Percentiles rank a stretch among this genome's conserved stretches.
These are phyloP conservation scores for Tetrapedia diversipes DNA, from an alignment of 2,888 invertebrate species.

Conservation along the genomic window DNA sequence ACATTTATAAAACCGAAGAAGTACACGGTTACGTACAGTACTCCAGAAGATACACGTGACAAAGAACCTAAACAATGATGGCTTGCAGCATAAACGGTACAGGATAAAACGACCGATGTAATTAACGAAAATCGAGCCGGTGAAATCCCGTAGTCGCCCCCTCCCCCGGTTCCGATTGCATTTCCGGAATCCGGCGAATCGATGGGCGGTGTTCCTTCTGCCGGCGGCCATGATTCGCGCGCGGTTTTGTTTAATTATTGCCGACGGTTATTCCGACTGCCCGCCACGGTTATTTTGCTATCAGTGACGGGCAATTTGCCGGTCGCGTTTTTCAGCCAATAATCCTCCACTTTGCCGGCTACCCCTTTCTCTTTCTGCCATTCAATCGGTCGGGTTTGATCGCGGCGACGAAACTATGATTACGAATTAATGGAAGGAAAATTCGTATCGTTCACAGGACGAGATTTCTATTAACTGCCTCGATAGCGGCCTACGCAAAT, in stretches of 20 bases:
- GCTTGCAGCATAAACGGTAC: not conserved
- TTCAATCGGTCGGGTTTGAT: not conserved
- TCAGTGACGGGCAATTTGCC: constrained; percentile 36
- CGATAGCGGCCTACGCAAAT: constrained; percentile 8
- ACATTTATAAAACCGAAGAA: no score
- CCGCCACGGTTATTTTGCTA: constrained; percentile 39
- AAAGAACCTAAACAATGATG: no score
- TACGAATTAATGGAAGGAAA: constrained; percentile 17
- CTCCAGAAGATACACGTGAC: no score
- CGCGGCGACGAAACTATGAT: constrained; percentile 22
- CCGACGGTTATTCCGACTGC: constrained; percentile 45
- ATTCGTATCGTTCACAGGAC: constrained; percentile 11
- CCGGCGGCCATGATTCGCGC: constrained; percentile 15
- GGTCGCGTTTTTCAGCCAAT: not conserved
- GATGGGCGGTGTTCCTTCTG: constrained; percentile 51
- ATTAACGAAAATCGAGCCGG: constrained; percentile 62
- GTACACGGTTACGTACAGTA: no score
- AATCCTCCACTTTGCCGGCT: no score
- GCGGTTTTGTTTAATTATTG: constrained; percentile 58
- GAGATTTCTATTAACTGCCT: constrained; percentile 16
- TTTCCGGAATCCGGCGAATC: constrained; percentile 50
- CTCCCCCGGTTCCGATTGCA: constrained; percentile 49
- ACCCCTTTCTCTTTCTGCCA: not conserved
- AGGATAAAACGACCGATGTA: constrained; percentile 41
- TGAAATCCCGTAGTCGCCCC: constrained; percentile 42